phyloP scores from a whole-genome alignment of 2,888 invertebrate species.

The Fragum sueziense region DNA sequence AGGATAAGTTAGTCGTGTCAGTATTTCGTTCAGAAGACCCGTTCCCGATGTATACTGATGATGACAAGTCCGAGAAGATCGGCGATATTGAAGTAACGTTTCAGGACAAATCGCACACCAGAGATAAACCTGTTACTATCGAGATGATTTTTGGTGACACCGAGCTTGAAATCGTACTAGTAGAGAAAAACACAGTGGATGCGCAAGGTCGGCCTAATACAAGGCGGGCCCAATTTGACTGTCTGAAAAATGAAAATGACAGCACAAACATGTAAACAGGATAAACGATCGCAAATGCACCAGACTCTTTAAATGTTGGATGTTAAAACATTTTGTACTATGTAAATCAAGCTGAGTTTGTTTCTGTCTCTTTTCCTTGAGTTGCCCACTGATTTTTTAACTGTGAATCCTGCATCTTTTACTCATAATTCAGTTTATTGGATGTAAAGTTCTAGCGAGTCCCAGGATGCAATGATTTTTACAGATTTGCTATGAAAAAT shows the following conservation, averaged over 20 bases:
- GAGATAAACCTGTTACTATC: slow-evolving; percentile 51
- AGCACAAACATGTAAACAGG: background rate
- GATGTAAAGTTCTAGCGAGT: too few relatives aligned
- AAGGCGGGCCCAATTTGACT: slow-evolving; percentile 44
- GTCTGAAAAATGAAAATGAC: background rate
- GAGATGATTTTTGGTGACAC: slow-evolving; percentile 61
- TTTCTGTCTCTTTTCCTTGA: too few relatives aligned
- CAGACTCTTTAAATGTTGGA: too few relatives aligned
- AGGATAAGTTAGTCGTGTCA: slow-evolving; percentile 36
- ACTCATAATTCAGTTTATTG: too few relatives aligned
- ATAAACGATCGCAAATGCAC: too few relatives aligned
- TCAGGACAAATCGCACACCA: slow-evolving; percentile 35
- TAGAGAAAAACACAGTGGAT: slow-evolving; percentile 37
- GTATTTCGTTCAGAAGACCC: slow-evolving; percentile 46
- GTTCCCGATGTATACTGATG: slow-evolving; percentile 53
- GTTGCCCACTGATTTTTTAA: too few relatives aligned
- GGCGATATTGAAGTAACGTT: slow-evolving; percentile 56
- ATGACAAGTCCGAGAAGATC: slow-evolving; percentile 40
- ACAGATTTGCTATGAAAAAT: too few relatives aligned
- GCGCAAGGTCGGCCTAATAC: slow-evolving; percentile 26
- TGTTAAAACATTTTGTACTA: too few relatives aligned
- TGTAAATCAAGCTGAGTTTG: too few relatives aligned
- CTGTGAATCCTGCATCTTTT: too few relatives aligned
- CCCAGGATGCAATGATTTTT: too few relatives aligned
- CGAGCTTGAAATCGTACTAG: slow-evolving; percentile 50